Conservation (phyloP, 2,113 vertebrate genomes). For the Phyllostomus discolor region DNA sequence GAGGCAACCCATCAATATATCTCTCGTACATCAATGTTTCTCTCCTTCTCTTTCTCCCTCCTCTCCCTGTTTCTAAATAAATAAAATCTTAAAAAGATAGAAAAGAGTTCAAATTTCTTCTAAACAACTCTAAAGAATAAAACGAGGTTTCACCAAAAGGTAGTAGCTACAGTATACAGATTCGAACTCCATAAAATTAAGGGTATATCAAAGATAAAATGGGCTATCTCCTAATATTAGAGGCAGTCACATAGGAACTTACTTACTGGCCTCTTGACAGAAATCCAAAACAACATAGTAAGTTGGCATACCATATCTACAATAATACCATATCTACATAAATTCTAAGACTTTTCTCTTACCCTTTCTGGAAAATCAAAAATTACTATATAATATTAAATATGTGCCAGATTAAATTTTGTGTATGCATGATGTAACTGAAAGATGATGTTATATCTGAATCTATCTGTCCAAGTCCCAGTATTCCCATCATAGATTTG, state of each 20-base stretch:
- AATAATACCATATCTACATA: background rate
- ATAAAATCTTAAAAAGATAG: no score
- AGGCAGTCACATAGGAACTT: background rate
- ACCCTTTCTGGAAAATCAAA: background rate
- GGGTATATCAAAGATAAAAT: background rate
- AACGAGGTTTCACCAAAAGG: constrained; percentile 1
- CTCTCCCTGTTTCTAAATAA: no score
- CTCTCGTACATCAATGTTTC: no score
- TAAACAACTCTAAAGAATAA: background rate
- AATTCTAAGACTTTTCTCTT: background rate
- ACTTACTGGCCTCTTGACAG: background rate
- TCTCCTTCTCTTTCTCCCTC: no score
- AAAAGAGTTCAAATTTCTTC: constrained; percentile 12
- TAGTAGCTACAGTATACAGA: background rate
- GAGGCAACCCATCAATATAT: no score
- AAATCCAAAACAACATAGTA: constrained; percentile 11
- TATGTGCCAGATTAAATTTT: background rate
- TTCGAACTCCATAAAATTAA: background rate
- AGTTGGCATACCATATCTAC: background rate
- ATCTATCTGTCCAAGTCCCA: background rate
- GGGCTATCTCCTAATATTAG: background rate
- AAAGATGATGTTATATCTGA: background rate
- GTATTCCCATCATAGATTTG: background rate
- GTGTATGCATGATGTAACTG: background rate
- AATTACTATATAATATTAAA: background rate